A percentile compares a stretch with the other conserved stretches of the same genome.
These are phyloP conservation scores for Carcinoscorpius rotundicauda DNA, from an alignment of 1,140 invertebrate species.

Conservation along the genomic window DNA sequence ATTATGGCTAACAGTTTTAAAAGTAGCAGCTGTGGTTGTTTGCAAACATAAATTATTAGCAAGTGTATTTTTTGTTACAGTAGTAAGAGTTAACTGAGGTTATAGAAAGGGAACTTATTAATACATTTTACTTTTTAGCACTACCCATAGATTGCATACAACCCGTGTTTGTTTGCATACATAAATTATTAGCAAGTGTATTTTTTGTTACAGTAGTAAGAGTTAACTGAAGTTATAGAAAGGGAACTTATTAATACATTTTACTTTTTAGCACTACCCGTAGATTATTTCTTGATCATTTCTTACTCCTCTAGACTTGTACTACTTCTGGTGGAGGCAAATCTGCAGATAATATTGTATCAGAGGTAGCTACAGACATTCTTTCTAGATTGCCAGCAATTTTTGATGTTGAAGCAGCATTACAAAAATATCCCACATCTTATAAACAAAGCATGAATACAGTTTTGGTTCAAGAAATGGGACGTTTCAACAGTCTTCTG, in stretches of 20 bases:
- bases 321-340: conserved; percentile 28
- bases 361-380: conserved; percentile 32
- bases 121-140: not conserved
- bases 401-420: conserved; percentile 36
- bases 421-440: conserved; percentile 38
- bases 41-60: no score
- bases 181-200: no score
- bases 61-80: no score
- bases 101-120: conserved; percentile 11
- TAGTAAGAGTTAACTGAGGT: no score
- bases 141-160: no score
- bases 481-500: conserved; percentile 39
- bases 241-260: conserved; percentile 13
- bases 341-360: conserved; percentile 36
- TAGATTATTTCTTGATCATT: not conserved
- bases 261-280: not conserved
- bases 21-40: no score
- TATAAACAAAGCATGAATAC: conserved; percentile 45
- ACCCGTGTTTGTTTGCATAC: no score
- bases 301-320: conserved; percentile 6
- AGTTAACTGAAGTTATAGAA: no score
- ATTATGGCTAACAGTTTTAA: no score
- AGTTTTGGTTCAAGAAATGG: conserved; percentile 45
- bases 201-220: no score
- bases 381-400: conserved; percentile 36